Evolutionary conservation across 2,113 vertebrate species (phyloP), one percentile per base, ranked within the genome.

Genomic region (Psephotus haematonotus): DNA sequence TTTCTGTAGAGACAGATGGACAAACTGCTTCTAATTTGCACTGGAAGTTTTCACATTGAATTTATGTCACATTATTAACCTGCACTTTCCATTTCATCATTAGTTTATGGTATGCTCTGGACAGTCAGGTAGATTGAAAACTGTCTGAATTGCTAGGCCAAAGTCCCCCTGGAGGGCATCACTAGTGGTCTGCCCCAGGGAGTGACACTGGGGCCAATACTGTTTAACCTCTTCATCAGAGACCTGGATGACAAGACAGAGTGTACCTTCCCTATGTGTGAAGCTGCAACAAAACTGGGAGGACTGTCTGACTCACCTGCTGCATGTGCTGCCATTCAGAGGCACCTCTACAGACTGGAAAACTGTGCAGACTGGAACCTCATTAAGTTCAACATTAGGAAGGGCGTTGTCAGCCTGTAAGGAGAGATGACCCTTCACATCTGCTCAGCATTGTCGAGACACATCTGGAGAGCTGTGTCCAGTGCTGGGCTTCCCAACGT

Each of bases 321-420:
- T 52, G 37, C 24, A 27, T 70, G 24, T 50, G 24, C 39, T 69
- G 19, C 27, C 16, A 20, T 60, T 60, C 39, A 76, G 37, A 68
- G 16, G n/a, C 7, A 59, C 4, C 1, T 15, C 25, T 25, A 31
- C 6, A 67, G 27, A 46, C 7, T 23, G 24, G 27, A 65, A 64
- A 90, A 84, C 1, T 33, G 11, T 6, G 8, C 63, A 69, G 47
- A 28, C 39, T 47, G 20, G 9, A 75, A 76, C 22, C 4, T 69
- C 8, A 35, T 59, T n/a, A 59, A 59, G 33, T 35, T 59, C 13
- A 59, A n/a, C 33, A 23, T 33, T 43, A 55, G 22, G 13, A 75
- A 55, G 12, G 46, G 1, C 35, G 6, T 25, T 74, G 17, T 62
- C 41, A 63, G 8, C 12, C 55, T 13, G 2, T 43, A 0, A 0